A percentile compares a stretch with the other conserved stretches of the same genome.
phyloP scores from a whole-genome alignment of 2,888 invertebrate species.

The Phytoseiulus persimilis region DNA sequence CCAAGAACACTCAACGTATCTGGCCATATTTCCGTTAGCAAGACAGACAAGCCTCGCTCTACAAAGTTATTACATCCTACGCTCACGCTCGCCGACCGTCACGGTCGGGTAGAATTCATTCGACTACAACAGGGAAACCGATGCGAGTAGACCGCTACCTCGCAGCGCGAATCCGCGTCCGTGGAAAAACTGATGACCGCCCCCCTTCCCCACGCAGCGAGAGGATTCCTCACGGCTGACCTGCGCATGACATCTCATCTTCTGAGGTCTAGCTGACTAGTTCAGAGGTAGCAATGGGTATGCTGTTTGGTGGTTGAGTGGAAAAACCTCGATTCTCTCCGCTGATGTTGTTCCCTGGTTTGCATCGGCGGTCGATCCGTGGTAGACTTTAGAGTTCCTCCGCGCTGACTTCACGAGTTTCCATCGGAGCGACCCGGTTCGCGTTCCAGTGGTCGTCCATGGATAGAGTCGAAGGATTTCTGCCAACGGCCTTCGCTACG shows the following conservation, averaged over 20 bases:
- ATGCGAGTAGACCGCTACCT: not conserved
- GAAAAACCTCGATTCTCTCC: not conserved
- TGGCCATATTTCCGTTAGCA: not conserved
- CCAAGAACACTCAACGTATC: not conserved
- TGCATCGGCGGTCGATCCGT: not conserved
- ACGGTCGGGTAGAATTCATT: not conserved
- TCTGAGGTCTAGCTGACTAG: not conserved
- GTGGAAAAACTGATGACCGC: not conserved
- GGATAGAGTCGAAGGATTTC: no score
- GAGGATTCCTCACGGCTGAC: not conserved
- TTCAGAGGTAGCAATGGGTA: not conserved
- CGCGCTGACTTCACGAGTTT: not conserved
- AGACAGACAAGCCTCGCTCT: not conserved
- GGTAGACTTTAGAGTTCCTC: not conserved
- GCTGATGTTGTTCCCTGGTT: not conserved
- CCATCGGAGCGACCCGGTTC: no score
- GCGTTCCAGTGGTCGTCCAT: no score
- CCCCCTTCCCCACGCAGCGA: not conserved
- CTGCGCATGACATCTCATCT: not conserved
- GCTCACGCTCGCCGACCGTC: not conserved
- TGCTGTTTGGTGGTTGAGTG: not conserved
- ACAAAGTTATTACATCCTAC: conserved; percentile 5
- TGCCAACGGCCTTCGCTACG: no score
- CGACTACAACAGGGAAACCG: not conserved
- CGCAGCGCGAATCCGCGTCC: not conserved